Percentiles rank a stretch among this genome's conserved stretches.
These are phyloP conservation scores for Odontomyia ornata DNA, from an alignment of 2,888 invertebrate species.

Conservation along the genomic window DNA sequence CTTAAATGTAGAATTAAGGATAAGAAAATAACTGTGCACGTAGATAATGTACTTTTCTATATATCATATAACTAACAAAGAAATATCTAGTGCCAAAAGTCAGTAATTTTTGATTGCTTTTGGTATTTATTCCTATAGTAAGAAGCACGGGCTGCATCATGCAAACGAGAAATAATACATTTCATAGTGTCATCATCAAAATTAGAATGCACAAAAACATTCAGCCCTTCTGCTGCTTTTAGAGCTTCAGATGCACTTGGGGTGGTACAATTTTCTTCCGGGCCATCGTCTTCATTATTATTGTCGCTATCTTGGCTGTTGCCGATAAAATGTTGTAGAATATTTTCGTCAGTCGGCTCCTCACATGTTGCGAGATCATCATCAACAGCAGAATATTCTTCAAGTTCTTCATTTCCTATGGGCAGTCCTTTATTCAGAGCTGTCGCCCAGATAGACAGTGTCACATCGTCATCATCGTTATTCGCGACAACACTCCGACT, in stretches of 20 bases:
- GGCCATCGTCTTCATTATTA: constrained; percentile 5
- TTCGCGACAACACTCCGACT: not conserved
- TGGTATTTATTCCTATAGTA: constrained; percentile 16
- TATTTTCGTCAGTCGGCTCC: no score
- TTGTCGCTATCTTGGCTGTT: constrained; percentile 10
- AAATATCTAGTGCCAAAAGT: constrained; percentile 7
- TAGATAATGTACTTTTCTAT: constrained; percentile 12
- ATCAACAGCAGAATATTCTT: no score
- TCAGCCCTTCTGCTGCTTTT: constrained; percentile 18
- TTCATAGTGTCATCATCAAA: constrained; percentile 26
- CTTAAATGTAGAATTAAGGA: no score
- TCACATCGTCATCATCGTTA: constrained; percentile 12
- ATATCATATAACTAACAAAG: constrained; percentile 4
- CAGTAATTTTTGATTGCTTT: constrained; percentile 20
- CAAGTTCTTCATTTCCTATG: no score
- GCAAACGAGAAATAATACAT: constrained; percentile 12
- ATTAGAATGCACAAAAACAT: constrained; percentile 6
- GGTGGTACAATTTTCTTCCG: not conserved
- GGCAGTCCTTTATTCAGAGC: no score
- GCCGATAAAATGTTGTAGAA: no score
- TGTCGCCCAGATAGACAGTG: constrained; percentile 13
- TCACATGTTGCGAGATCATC: no score
- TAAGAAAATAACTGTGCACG: no score
- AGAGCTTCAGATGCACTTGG: constrained; percentile 22
- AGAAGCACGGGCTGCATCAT: not conserved